Base-by-base conservation (phyloP, 2,797 vertebrate genomes). In the Galago senegalensis region DNA sequence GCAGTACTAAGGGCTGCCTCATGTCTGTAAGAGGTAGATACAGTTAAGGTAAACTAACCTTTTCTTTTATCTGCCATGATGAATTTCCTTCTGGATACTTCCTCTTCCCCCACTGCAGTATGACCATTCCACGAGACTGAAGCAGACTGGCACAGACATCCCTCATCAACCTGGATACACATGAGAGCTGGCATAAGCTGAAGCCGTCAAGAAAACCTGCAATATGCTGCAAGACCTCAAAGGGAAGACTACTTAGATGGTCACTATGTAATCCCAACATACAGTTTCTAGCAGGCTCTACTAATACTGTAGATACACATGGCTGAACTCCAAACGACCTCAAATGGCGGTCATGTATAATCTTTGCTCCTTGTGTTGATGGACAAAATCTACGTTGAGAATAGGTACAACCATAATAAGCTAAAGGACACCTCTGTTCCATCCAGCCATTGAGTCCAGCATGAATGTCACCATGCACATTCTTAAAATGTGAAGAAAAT, bases 371-470 rank as follows among this genome's bases (percentile, higher is more conserved):
- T 98, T 99, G 99, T 7, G 99, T 99, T 5, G 99, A 99, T 1
- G 99, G 99, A 94, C 99, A 99, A 99, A 99, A 99, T 87, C 99
- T 99, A 96, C 99, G 99, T 80, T 99, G 99, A 77, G 99, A 99
- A 98, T 99, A 99, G 37, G 99, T 99, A 98, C 99, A 99, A 95
- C 99, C 99, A 85, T 99, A 99, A 98, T 99, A 99, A 0, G 99
- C 99, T 98, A 99, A 97, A 40, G 99, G 99, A 98, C 99, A 99
- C 77, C 99, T 99, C 92, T 99, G 99, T 97, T 99, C 99, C 99
- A 99, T 99, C 99, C 99, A 99, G 96, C 99, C 99, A 67, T 99
- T 99, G 82, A 99, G 99, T 86, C 99, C 99, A 56, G 99, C 99
- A 77, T 99, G 99, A 98, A 99, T 99, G 96, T 99, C 99, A 82